phyloP scores from a whole-genome alignment of 2,113 vertebrate genomes.

The Platanista minor region DNA sequence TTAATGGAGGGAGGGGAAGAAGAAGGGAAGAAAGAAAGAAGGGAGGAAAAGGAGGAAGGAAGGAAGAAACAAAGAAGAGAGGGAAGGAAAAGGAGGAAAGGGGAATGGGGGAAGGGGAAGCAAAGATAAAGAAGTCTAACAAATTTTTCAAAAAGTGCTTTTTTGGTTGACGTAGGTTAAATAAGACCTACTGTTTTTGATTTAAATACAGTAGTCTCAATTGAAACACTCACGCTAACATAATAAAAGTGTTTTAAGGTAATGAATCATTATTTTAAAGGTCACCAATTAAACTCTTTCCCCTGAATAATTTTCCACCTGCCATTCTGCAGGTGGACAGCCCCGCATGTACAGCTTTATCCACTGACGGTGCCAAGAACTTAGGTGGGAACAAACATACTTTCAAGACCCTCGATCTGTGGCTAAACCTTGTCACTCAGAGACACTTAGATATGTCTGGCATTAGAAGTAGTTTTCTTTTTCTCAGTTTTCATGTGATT shows the following conservation, averaged over 20 bases:
- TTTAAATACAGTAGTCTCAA: constrained; percentile 76
- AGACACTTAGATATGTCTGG: background rate
- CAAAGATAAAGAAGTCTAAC: background rate
- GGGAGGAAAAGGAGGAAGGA: background rate
- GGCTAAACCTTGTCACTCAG: constrained; percentile 3
- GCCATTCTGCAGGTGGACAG: constrained; percentile 56
- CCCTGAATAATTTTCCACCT: constrained; percentile 66
- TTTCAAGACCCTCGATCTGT: background rate
- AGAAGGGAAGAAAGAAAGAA: background rate
- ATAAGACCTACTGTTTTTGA: constrained; percentile 68
- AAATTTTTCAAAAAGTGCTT: constrained; percentile 15
- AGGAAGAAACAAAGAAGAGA: background rate
- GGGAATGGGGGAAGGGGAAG: background rate
- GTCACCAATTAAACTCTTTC: constrained; percentile 69
- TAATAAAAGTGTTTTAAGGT: constrained; percentile 70
- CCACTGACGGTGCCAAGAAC: background rate
- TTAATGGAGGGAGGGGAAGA: background rate
- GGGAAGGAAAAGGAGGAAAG: background rate
- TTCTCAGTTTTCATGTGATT: background rate
- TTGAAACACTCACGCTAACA: constrained; percentile 61
- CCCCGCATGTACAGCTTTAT: background rate
- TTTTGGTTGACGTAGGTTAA: constrained; percentile 64
- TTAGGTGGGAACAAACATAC: constrained; percentile 31
- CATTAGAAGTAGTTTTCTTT: constrained; percentile 10
- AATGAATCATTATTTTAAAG: constrained; percentile 75